Evolutionary conservation across 2,113 vertebrate genomes (phyloP).

Genomic region (Marcusenius ussheri): DNA sequence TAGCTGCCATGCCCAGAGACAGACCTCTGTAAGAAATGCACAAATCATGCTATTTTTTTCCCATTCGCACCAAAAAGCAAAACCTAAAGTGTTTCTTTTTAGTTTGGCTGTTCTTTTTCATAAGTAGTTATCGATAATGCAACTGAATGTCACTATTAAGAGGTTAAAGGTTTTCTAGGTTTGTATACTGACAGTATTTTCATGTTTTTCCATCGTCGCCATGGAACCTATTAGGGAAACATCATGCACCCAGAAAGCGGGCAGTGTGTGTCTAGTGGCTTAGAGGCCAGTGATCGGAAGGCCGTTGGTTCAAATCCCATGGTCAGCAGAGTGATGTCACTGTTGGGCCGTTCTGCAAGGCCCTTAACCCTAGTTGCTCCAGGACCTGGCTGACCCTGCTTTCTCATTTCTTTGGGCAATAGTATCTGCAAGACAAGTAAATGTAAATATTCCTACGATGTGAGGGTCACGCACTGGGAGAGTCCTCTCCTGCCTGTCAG

Average conservation of each 20-base stretch:
- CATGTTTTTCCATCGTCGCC: not conserved
- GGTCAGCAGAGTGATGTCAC: not conserved
- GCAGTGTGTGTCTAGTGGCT: not conserved
- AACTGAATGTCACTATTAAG: not conserved
- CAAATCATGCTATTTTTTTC: not conserved
- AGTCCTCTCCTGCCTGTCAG: not conserved
- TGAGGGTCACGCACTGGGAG: not conserved
- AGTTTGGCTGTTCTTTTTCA: not conserved
- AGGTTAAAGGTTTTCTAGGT: not conserved
- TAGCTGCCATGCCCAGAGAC: not conserved
- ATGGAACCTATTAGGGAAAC: not conserved
- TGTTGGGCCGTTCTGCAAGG: not conserved
- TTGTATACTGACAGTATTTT: not conserved
- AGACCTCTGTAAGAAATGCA: not conserved
- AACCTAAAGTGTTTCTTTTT: not conserved
- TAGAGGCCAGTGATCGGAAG: not conserved
- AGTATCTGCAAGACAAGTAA: not conserved
- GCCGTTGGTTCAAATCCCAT: not conserved
- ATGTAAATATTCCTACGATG: not conserved
- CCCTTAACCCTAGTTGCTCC: not conserved
- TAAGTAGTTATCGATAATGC: not conserved
- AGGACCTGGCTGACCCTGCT: not conserved
- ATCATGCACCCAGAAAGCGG: not conserved
- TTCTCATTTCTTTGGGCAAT: not conserved
- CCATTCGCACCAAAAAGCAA: not conserved